Conservation (phyloP, 1,140 invertebrate species). For the Asbolus verrucosus region DNA sequence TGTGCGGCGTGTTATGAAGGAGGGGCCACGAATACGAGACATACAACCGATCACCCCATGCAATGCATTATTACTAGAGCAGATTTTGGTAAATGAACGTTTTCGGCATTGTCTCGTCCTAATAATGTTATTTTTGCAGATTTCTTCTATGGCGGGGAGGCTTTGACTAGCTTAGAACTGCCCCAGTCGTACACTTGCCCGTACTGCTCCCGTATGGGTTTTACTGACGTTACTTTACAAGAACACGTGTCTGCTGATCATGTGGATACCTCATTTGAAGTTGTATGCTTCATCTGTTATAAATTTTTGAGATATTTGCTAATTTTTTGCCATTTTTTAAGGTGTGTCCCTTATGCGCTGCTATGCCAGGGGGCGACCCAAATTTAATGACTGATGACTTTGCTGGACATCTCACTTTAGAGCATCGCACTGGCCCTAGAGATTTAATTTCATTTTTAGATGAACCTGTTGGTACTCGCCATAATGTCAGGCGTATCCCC, state of each 20-base stretch:
- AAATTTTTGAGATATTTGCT: no score
- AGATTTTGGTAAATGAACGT: conserved; percentile 85
- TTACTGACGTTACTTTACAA: conserved; percentile 90
- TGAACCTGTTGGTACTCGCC: conserved; percentile 78
- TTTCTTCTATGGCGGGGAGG: conserved; percentile 95
- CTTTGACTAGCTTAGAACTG: conserved; percentile 85
- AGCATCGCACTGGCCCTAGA: conserved; percentile 89
- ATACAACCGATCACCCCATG: conserved; percentile 96
- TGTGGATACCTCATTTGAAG: conserved; percentile 86
- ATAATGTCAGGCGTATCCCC: conserved; percentile 86
- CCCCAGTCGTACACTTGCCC: conserved; percentile 97
- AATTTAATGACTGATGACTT: conserved; percentile 98
- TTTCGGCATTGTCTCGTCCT: not conserved
- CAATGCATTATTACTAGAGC: conserved; percentile 97
- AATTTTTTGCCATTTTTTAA: no score
- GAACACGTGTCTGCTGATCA: conserved; percentile 94
- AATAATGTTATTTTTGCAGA: conserved; percentile 70
- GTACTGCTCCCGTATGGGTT: conserved; percentile 96
- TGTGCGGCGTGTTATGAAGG: conserved; percentile 96
- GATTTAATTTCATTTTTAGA: conserved; percentile 91
- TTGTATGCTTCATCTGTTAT: no score
- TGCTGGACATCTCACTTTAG: conserved; percentile 93
- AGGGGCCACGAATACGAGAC: conserved; percentile 91
- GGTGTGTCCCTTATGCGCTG: conserved; percentile 97
- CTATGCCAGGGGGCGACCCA: conserved; percentile 94